Evolutionary conservation across 2,888 invertebrate genomes (phyloP), one percentile per base, ranked within the genome.

Genomic region (Gastrophysa polygoni): DNA sequence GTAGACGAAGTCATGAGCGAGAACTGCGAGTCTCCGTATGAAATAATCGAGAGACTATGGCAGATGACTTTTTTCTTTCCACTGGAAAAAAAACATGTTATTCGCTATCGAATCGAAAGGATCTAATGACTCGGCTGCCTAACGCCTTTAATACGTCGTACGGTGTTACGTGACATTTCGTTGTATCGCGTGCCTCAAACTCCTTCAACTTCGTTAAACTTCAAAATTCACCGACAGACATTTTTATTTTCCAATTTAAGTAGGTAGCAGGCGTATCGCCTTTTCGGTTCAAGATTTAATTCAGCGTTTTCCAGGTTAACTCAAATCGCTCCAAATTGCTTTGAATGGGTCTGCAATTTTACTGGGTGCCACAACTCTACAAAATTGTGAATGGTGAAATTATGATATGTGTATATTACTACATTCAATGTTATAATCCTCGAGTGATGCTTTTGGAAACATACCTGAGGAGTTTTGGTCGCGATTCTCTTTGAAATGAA

Each of bases 181-280:
- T 74, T 73, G 70, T 75, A 75, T 75, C 69, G 76, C 75, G 75
- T 75, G 75, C 59, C 57, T 29, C 38, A 14, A 70, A 73, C 65
- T 74, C 60, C 57, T 34, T 46, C 17, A 70, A 73, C 65, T 74
- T 74, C 65, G 70, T 66, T 67, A 71, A 70, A 71, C 68, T 74
- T 71, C 69, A 59, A 68, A 71, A 73, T 71, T 68, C 64, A 68
- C 50, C 62, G 63, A 62, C 68, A 47, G 69, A 71, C 69, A 66
- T 67, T 65, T 65, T 66, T 69, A 71, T 73, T 70, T 66, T 66
- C 66, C 66, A 69, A 71, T 71, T 71, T 71, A 71, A 73, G 73
- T 71, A 67, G 68, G 73, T 71, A 67, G 68, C 69, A 71, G 70
- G 68, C 68, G 67, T 69, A 70, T 66, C 69, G 64, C 70, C 70